These are phyloP conservation scores for Hyppa rectilinea DNA, from an alignment of 2,888 invertebrate genomes.

Conservation along the genomic window DNA sequence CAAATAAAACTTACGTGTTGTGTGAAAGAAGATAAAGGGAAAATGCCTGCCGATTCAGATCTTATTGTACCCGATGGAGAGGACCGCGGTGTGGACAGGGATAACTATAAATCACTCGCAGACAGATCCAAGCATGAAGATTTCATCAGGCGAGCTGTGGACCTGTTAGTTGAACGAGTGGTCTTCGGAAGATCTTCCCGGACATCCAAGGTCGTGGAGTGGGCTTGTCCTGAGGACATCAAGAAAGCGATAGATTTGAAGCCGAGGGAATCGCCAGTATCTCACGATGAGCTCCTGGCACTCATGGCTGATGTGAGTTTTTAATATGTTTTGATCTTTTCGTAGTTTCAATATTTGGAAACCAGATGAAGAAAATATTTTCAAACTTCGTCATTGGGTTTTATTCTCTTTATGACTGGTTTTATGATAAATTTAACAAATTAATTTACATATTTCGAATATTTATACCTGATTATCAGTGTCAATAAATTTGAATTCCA, in stretches of 20 bases:
- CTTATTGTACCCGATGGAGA: slow-evolving; percentile 81
- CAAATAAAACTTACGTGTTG: slow-evolving; percentile 61
- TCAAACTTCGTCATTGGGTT: background rate
- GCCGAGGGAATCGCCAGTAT: slow-evolving; percentile 90
- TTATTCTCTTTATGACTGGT: background rate
- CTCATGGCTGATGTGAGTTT: slow-evolving; percentile 93
- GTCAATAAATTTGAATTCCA: background rate
- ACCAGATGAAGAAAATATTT: background rate
- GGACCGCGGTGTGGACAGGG: slow-evolving; percentile 75
- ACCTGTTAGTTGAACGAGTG: slow-evolving; percentile 93
- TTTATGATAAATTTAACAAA: background rate
- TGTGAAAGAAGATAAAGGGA: slow-evolving; percentile 70
- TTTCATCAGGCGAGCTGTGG: slow-evolving; percentile 93
- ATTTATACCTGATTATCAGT: background rate
- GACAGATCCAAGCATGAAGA: slow-evolving; percentile 92
- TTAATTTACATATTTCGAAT: background rate
- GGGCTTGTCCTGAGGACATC: slow-evolving; percentile 94
- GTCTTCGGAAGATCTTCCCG: slow-evolving; percentile 94
- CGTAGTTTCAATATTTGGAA: background rate
- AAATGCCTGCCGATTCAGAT: slow-evolving; percentile 88
- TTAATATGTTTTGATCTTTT: background rate
- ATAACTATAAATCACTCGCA: slow-evolving; percentile 91
- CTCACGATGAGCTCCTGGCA: slow-evolving; percentile 92
- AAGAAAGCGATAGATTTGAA: slow-evolving; percentile 92
- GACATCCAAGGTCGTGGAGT: slow-evolving; percentile 94